These are phyloP conservation scores for Hymenochirus boettgeri DNA, from an alignment of 2,113 vertebrate species.

Conservation along the genomic window DNA sequence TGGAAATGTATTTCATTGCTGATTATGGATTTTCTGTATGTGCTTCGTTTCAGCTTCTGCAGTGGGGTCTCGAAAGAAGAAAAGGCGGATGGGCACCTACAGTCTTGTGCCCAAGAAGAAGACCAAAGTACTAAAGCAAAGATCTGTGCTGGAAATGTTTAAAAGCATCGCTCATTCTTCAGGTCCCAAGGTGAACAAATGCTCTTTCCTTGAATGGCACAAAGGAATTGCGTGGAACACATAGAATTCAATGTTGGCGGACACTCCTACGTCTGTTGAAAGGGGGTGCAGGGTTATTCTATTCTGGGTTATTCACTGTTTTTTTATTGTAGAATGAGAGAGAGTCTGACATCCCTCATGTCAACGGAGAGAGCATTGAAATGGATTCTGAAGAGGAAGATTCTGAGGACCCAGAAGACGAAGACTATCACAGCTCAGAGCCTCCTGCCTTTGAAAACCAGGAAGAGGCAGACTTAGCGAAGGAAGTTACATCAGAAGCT, in stretches of 20 bases:
- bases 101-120: conserved; percentile 96
- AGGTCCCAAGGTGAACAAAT: conserved; percentile 72
- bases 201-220: too few species aligned
- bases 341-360: conserved; percentile 56
- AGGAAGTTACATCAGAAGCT: conserved; percentile 52
- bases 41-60: conserved; percentile 57
- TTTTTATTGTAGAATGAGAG: conserved; percentile 60
- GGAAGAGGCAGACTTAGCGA: conserved; percentile 55
- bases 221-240: too few species aligned
- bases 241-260: too few species aligned
- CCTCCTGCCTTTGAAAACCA: conserved; percentile 49
- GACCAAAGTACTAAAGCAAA: conserved; percentile 79
- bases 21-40: too few species aligned
- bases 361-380: conserved; percentile 67
- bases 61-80: conserved; percentile 84
- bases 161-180: conserved; percentile 68
- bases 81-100: conserved; percentile 93
- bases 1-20: too few species aligned
- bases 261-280: too few species aligned
- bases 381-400: conserved; percentile 85
- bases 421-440: conserved; percentile 63
- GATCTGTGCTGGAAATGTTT: conserved; percentile 92
- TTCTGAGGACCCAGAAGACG: conserved; percentile 73
- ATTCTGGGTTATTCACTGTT: neutral
- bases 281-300: too few species aligned